Evolutionary conservation across 2,113 vertebrate genomes (phyloP), one percentile per base, ranked within the genome.

Genomic region (Campylorhamphus procurvoides): DNA sequence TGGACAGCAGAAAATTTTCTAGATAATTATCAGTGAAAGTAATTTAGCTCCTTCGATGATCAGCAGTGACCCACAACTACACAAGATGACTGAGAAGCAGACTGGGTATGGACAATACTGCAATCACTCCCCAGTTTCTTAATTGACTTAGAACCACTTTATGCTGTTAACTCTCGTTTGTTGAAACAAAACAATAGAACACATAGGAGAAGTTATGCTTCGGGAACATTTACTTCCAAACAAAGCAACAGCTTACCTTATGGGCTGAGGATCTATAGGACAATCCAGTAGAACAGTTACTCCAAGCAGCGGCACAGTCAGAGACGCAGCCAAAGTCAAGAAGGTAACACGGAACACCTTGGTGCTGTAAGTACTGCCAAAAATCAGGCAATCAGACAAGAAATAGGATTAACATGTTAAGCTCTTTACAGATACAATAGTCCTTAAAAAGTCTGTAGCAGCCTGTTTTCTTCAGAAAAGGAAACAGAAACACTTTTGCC

Each of bases 311-410:
- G 98, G 99, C 68, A 99, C 87, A 3, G 98, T 77, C 62, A 99
- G 93, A 40, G 98, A 98, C 0, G 96, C 95, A 12, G 98, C 98
- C 91, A 99, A 92, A 40, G 98, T 98, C 72, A 99, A 83, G 69
- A 99, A 98, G 6, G 99, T 99, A 71, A 99, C 98, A 75, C 98
- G 98, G 95, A 99, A 99, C 18, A 99, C 98, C 90, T 98, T 99
- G 76, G 98, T 98, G 28, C 99, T 99, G 95, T 99, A 99, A 37
- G 99, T 98, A 79, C 99, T 99, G 97, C 10, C 64, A 79, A 93
- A 47, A 96, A 49, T 22, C 39, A 96, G 11, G 90, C 8, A 88
- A 49, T 22, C 39, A 96, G 11, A 91, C 7, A 88, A 49, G 24
- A 59, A 58, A 94, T 3, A 95, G 17, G 11, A 63, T 60, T 88